Evolutionary conservation across 2,797 vertebrate genomes (phyloP).

Genomic region (Bradypodion pumilum): DNA sequence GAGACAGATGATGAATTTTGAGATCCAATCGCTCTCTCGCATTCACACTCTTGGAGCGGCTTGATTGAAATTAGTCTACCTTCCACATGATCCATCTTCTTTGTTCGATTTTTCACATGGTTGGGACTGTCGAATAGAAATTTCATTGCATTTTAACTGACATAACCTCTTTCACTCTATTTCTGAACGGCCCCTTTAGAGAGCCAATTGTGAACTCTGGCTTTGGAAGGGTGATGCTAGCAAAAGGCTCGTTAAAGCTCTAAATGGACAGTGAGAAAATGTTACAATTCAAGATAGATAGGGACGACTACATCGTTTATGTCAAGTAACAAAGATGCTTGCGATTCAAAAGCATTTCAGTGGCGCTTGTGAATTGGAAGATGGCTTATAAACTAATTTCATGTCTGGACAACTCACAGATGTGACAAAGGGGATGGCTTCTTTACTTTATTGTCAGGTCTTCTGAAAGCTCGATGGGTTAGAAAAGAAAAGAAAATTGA

Average conservation of each 20-base stretch:
- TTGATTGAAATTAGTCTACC: conserved; percentile 71
- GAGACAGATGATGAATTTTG: conserved; percentile 54
- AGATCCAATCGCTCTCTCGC: conserved; percentile 61
- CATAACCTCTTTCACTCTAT: conserved; percentile 50
- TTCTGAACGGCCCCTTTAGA: conserved; percentile 19
- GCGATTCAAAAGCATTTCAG: conserved; percentile 30
- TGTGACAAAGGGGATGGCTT: conserved; percentile 5
- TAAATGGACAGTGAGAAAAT: neutral
- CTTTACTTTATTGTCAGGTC: conserved; percentile 7
- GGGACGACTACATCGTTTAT: neutral
- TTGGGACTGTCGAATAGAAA: conserved; percentile 51
- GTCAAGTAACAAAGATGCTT: neutral
- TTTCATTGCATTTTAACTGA: conserved; percentile 59
- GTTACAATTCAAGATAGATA: neutral
- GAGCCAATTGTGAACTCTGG: conserved; percentile 5
- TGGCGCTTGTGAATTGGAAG: neutral
- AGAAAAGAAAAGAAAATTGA: neutral
- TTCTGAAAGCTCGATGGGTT: conserved; percentile 3
- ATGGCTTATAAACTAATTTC: neutral
- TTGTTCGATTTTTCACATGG: conserved; percentile 49
- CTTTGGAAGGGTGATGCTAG: neutral
- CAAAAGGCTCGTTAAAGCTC: neutral
- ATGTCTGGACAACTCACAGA: neutral
- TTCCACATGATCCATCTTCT: conserved; percentile 59
- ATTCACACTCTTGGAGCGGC: conserved; percentile 57